Percentiles rank a stretch among this genome's conserved stretches.
phyloP scores from a whole-genome alignment of 1,140 invertebrate species.

The Drosophila parvula region DNA sequence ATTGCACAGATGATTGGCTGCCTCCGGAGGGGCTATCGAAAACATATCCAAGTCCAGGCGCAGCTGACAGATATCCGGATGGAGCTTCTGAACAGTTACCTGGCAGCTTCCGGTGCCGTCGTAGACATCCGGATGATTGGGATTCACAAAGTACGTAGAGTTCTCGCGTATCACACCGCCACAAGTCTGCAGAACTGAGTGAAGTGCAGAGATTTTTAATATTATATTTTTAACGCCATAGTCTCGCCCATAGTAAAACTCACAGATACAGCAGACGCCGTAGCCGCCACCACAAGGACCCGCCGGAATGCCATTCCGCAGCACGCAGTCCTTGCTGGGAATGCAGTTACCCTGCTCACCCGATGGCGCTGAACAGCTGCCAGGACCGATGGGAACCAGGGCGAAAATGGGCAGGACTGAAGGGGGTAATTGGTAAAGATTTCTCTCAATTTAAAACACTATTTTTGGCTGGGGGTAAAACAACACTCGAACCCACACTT shows the following conservation, averaged over 20 bases:
- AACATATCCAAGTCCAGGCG: slow-evolving; percentile 93
- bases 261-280: slow-evolving; percentile 83
- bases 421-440: slow-evolving; percentile 14
- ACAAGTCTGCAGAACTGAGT: slow-evolving; percentile 89
- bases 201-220: too few species aligned
- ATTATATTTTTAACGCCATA: neutral
- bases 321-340: slow-evolving; percentile 87
- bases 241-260: slow-evolving; percentile 12
- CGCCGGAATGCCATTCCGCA: slow-evolving; percentile 88
- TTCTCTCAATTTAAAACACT: slow-evolving; percentile 13
- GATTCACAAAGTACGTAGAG: slow-evolving; percentile 93
- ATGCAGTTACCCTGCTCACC: slow-evolving; percentile 92
- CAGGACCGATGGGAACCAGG: slow-evolving; percentile 89
- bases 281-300: slow-evolving; percentile 90
- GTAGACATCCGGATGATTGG: slow-evolving; percentile 89
- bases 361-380: slow-evolving; percentile 87
- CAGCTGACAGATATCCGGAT: slow-evolving; percentile 92
- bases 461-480: neutral
- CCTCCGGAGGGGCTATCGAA: slow-evolving; percentile 88
- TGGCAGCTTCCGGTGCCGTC: slow-evolving; percentile 93
- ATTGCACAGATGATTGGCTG: slow-evolving; percentile 90
- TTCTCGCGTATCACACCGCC: slow-evolving; percentile 91
- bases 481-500: slow-evolving; percentile 62
- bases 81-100: slow-evolving; percentile 90
- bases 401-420: slow-evolving; percentile 90